Evolutionary conservation across 2,888 invertebrate species (phyloP).

Genomic region (Norana najaformis): DNA sequence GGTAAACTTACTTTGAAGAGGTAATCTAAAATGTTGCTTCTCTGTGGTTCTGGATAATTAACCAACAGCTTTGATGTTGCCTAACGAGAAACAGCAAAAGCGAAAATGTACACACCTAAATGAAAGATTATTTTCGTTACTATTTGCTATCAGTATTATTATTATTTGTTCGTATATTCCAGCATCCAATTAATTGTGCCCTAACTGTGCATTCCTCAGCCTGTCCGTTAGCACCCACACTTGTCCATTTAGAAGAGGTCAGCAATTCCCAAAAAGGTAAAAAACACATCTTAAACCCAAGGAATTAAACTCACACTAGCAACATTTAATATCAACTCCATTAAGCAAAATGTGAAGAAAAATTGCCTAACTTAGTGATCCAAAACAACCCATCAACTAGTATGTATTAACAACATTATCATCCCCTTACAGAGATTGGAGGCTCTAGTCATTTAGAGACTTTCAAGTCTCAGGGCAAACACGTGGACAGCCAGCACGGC

Average conservation of each 20-base stretch:
- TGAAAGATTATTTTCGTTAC: not conserved
- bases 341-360: too few species aligned
- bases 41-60: constrained; percentile 55
- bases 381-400: not conserved
- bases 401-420: not conserved
- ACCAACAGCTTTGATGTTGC: constrained; percentile 62
- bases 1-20: constrained; percentile 58
- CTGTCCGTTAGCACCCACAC: too few species aligned
- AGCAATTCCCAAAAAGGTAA: too few species aligned
- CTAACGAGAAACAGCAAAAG: constrained; percentile 45
- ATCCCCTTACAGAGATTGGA: not conserved
- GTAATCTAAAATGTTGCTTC: constrained; percentile 59
- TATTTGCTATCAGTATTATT: not conserved
- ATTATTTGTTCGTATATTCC: too few species aligned
- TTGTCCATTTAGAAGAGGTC: too few species aligned
- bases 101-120: not conserved
- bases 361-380: too few species aligned
- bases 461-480: too few species aligned
- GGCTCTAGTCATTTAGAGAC: not conserved
- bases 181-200: too few species aligned
- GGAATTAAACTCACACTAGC: too few species aligned
- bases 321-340: too few species aligned
- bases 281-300: not conserved
- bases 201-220: too few species aligned
- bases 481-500: too few species aligned